Base-by-base conservation (phyloP, 2,797 vertebrate species). In the Lepilemur ruficaudatus region DNA sequence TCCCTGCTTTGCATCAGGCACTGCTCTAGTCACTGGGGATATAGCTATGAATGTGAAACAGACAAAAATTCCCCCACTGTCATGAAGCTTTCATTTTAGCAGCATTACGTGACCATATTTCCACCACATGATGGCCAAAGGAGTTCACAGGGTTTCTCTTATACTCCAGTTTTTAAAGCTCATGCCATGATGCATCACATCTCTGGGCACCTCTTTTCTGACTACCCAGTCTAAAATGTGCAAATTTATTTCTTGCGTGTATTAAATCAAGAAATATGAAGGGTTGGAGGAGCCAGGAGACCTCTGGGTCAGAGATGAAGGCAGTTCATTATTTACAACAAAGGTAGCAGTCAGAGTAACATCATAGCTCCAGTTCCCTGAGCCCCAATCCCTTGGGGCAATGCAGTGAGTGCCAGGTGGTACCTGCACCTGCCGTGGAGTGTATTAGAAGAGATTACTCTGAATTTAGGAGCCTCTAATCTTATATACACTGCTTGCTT, bases 331-430 rank as follows among this genome's bases (percentile, higher is more conserved):
- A 65, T 73, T 80, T 50, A 43, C 32, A 32, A 41, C 9, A 67
- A 50, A 75, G 55, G 18, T 63, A 72, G 1, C 59, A 32, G 17
- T 55, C 35, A 82, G 28, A 75, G 46, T 52, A 43, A 69, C 30
- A 7, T 57, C 48, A 15, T 14, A 48, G 32, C 1, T 41, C 15
- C 12, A 30, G 7, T 63, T 30, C n/a, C 23, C 57, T 52, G 30
- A 67, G 35, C 20, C 1, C 25, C 38, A 61, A 0, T 57, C 41
- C 22, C n/a, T 57, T 32, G 5, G 59, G 55, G 7, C 14, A 52
- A 25, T 4, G 32, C 4, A 1, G 1, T n/a, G 50, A 75, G 46
- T 5, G 6, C 2, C 0, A 0, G 9, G 5, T 63, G 88, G 14
- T 20, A 9, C 18, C 28, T 61, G 1, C 32, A 41, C 5, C 2